These are phyloP conservation scores for Octonoba sinensis DNA, from an alignment of 2,888 invertebrate genomes.

Conservation along the genomic window DNA sequence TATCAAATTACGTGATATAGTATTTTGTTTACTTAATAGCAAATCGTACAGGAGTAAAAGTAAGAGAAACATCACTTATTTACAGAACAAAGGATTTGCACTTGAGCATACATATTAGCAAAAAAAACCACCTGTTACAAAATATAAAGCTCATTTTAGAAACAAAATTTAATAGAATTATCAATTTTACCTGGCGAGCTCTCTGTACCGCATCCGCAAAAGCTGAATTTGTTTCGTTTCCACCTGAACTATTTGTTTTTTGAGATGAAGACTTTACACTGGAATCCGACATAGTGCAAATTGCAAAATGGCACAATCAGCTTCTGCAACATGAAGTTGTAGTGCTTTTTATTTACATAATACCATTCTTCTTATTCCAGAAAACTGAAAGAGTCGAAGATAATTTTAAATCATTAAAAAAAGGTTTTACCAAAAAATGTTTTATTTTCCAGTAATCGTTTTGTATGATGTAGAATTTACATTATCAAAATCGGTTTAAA, in stretches of 20 bases:
- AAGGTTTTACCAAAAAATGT: too few species aligned
- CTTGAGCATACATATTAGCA: not conserved
- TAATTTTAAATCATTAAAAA: too few species aligned
- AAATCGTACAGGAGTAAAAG: not conserved
- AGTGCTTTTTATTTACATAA: conserved; percentile 16
- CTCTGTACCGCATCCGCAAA: conserved; percentile 66
- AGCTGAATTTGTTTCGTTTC: conserved; percentile 64
- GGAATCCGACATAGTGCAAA: conserved; percentile 65
- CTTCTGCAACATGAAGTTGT: conserved; percentile 29
- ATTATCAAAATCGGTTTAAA: too few species aligned
- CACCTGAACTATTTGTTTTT: conserved; percentile 61
- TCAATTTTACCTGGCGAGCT: conserved; percentile 65
- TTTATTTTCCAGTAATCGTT: too few species aligned
- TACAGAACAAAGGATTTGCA: not conserved
- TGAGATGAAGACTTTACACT: conserved; percentile 61
- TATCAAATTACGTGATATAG: too few species aligned
- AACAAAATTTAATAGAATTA: not conserved
- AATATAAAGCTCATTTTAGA: not conserved
- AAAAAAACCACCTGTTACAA: conserved; percentile 46
- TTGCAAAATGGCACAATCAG: conserved; percentile 63
- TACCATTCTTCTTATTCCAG: not conserved
- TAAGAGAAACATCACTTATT: not conserved
- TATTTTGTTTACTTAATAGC: not conserved
- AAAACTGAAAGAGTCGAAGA: too few species aligned
- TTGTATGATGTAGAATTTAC: too few species aligned